These are phyloP conservation scores for Pseudomyrmex sp. DNA, from an alignment of 1,140 invertebrate species.

Conservation along the genomic window DNA sequence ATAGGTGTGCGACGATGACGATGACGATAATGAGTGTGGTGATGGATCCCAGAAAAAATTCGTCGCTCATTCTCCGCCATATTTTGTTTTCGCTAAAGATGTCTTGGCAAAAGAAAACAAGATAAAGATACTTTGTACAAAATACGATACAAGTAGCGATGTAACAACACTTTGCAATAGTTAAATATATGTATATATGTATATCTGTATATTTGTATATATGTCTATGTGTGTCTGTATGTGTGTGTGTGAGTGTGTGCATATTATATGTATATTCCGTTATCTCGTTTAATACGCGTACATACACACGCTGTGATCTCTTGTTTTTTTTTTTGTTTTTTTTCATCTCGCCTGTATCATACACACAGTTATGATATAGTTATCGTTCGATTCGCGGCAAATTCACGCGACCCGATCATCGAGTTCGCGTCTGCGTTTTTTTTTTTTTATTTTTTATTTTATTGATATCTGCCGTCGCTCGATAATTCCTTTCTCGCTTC, in stretches of 20 bases:
- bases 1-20: conserved; percentile 5
- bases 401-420: conserved; percentile 22
- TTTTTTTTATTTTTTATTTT: neutral
- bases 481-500: neutral
- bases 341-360: neutral
- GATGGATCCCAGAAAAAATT: conserved; percentile 53
- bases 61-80: conserved; percentile 55
- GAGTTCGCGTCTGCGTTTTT: neutral
- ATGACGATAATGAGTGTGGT: neutral
- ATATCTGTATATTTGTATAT: conserved; percentile 67
- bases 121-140: conserved; percentile 84
- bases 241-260: conserved; percentile 51
- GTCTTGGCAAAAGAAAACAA: conserved; percentile 79
- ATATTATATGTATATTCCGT: conserved; percentile 69
- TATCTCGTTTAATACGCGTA: conserved; percentile 52
- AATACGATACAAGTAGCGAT: conserved; percentile 84
- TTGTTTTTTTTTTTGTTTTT: neutral
- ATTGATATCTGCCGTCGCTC: conserved; percentile 25
- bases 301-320: conserved; percentile 57
- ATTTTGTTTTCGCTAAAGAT: conserved; percentile 67
- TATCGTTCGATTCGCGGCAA: conserved; percentile 24
- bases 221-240: conserved; percentile 65
- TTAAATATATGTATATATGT: conserved; percentile 79
- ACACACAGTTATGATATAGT: conserved; percentile 47
- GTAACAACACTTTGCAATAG: conserved; percentile 84